Evolutionary conservation across 2,797 vertebrate genomes (phyloP), one percentile per base, ranked within the genome.

Genomic region (Carduelis carduelis): DNA sequence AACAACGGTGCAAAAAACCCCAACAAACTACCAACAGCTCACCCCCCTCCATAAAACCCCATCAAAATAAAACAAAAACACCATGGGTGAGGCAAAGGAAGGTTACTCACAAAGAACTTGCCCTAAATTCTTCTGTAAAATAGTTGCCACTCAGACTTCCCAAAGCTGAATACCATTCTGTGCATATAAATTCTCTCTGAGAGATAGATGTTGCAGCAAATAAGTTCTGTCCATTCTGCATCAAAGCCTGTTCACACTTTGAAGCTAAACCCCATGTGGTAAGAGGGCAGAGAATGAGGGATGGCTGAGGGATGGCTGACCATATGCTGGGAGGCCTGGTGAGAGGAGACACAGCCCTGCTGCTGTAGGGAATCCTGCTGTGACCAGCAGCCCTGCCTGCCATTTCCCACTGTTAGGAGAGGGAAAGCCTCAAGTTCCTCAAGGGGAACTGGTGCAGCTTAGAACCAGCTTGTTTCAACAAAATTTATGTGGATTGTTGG

Each of bases 191-290:
- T 47, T 66, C 26, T 69, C 32, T 77, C 49, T 4, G 2, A 87
- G 35, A 64, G 26, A 46, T n/a, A 43, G 37, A 65, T 44, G 44
- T 44, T 71, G 61, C 14, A 74, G 72, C 68, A 85, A 79, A 63
- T 30, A 79, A 89, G 39, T 44, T 72, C 74, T 83, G 61, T 21
- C 75, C 9, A 2, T 56, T 86, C 57, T 66, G 52, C 91, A 94
- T 63, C 69, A 93, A 93, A 87, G 85, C 34, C 32, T 43, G 53
- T 27, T 77, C 68, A 32, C 60, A 59, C 78, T 93, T 71, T 55
- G 78, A 91, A 93, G 69, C 0, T 12, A 87, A 80, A 80, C 53
- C 52, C 43, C 32, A 34, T 9, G 78, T 57, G 86, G 68, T 59
- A 70, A 65, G 49, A 91, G 49, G 46, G 71, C 59, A 39, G 83